Evolutionary conservation across 1,140 invertebrate species (phyloP).

Genomic region (Diachasmimorpha longicaudata): DNA sequence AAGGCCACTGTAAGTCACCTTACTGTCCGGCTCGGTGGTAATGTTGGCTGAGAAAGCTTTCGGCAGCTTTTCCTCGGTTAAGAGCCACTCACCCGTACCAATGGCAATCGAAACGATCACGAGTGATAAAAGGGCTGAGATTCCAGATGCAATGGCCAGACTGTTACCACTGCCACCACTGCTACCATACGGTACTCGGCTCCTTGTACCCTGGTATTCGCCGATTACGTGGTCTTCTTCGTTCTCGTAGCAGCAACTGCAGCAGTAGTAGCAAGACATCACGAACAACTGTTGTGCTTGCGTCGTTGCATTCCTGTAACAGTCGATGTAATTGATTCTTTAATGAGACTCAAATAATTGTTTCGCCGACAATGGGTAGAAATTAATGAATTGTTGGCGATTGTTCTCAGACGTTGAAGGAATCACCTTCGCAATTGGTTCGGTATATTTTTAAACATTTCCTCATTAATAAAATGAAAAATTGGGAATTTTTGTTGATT

Average conservation of each 20-base stretch:
- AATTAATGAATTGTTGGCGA: too few relatives aligned
- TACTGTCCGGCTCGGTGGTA: constrained; percentile 50
- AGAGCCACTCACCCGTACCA: constrained; percentile 66
- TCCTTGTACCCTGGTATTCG: constrained; percentile 27
- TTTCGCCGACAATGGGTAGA: too few relatives aligned
- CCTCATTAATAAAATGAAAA: too few relatives aligned
- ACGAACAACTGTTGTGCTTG: constrained; percentile 40
- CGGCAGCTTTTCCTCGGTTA: constrained; percentile 67
- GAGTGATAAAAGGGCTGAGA: constrained; percentile 65
- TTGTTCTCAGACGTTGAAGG: too few relatives aligned
- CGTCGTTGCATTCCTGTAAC: constrained; percentile 46
- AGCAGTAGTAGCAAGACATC: constrained; percentile 53
- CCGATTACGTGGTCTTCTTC: constrained; percentile 29
- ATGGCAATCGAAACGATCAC: constrained; percentile 65
- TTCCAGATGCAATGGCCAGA: constrained; percentile 47
- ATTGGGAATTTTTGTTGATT: too few relatives aligned
- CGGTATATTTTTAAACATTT: too few relatives aligned
- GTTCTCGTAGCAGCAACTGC: constrained; percentile 42
- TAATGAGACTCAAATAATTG: too few relatives aligned
- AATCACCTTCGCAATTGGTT: too few relatives aligned
- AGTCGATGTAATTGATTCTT: neutral
- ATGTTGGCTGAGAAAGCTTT: constrained; percentile 52
- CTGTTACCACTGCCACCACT: constrained; percentile 35
- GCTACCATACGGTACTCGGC: neutral
- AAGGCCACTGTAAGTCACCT: constrained; percentile 56